Conservation (phyloP, 2,888 invertebrate species). For the Heliconius ismenius region DNA sequence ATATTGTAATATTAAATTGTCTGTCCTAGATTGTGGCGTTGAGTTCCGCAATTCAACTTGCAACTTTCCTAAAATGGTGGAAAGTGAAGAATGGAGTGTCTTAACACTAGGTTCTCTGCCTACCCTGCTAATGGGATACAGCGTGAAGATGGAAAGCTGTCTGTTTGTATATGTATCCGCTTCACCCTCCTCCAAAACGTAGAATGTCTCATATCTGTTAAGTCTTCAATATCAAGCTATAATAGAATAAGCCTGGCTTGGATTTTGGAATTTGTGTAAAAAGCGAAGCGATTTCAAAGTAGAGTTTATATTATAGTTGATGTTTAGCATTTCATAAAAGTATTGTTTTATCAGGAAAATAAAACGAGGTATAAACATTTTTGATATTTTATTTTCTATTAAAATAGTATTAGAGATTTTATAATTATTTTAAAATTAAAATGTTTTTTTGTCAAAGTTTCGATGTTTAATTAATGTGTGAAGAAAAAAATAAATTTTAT, state of each 20-base stretch:
- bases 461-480: too few relatives aligned
- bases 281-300: constrained; percentile 53
- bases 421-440: too few relatives aligned
- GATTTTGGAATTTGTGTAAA: constrained; percentile 46
- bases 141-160: background rate
- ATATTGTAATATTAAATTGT: background rate
- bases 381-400: background rate
- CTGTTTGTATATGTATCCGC: constrained; percentile 25
- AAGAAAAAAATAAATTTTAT: too few relatives aligned
- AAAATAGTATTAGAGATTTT: too few relatives aligned
- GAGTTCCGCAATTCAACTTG: background rate
- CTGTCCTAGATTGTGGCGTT: background rate
- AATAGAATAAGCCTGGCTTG: constrained; percentile 50
- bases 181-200: constrained; percentile 34
- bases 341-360: constrained; percentile 59
- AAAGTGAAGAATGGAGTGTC: background rate
- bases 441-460: too few relatives aligned
- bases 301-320: constrained; percentile 60
- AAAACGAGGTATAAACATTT: constrained; percentile 47
- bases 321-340: constrained; percentile 66
- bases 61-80: background rate
- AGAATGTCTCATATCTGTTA: constrained; percentile 33
- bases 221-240: constrained; percentile 27
- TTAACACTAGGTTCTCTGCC: background rate
- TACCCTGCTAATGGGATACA: background rate